Evolutionary conservation across 2,888 invertebrate genomes (phyloP).

Genomic region (Synergus umbraculus): DNA sequence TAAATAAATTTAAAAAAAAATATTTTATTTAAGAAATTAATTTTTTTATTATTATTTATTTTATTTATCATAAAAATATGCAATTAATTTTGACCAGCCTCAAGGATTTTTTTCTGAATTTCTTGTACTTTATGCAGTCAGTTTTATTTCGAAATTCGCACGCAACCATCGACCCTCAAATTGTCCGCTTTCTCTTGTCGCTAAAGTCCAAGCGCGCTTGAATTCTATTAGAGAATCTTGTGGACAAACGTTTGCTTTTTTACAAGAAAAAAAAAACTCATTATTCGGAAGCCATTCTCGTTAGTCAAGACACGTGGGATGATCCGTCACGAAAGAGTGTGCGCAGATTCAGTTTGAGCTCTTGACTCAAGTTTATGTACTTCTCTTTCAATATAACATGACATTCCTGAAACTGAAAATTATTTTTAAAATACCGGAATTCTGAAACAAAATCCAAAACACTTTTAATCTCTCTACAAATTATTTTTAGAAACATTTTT

Average conservation of each 20-base stretch:
- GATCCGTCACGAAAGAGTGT: constrained; percentile 43
- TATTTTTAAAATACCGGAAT: neutral
- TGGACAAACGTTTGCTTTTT: neutral
- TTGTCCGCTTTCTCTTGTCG: constrained; percentile 19
- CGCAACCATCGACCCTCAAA: constrained; percentile 28
- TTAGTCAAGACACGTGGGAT: constrained; percentile 51
- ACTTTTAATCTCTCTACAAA: neutral
- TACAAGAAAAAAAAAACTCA: constrained; percentile 20
- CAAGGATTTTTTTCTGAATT: neutral
- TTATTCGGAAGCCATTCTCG: constrained; percentile 32
- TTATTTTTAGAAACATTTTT: neutral
- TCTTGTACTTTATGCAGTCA: neutral
- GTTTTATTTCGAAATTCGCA: constrained; percentile 37
- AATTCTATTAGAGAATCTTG: constrained; percentile 27
- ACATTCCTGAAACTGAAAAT: neutral
- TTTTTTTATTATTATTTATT: neutral
- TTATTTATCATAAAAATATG: neutral
- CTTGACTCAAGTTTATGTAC: constrained; percentile 1
- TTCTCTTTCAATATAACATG: neutral
- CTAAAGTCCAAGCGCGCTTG: constrained; percentile 9
- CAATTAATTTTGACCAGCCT: neutral
- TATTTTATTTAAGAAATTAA: neutral
- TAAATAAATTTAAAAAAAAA: no score
- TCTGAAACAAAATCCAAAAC: neutral
- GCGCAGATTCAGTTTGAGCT: constrained; percentile 12